phyloP scores from a whole-genome alignment of 30 jellyfish, hydroid and myxozoan species.

The Chironex yamaguchii region DNA sequence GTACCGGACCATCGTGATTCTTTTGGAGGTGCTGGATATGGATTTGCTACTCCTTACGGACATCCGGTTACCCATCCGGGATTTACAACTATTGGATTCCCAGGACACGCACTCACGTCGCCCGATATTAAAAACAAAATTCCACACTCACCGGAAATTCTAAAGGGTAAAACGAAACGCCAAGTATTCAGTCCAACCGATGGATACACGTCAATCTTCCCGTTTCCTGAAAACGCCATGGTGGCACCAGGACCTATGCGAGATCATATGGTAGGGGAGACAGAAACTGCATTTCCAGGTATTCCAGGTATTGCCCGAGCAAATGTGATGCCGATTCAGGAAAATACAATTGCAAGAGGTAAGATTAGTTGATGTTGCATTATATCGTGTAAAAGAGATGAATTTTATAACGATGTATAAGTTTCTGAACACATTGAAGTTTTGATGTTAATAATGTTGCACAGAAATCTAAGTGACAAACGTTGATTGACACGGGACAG shows the following conservation, averaged over 20 bases:
- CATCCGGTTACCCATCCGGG: constrained; percentile 99
- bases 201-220: constrained; percentile 60
- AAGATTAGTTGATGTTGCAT: too few species aligned
- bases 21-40: constrained; percentile 37
- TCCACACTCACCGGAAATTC: constrained; percentile 42
- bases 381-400: too few species aligned
- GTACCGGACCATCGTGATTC: background rate
- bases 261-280: background rate
- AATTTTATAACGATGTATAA: too few species aligned
- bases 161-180: constrained; percentile 59
- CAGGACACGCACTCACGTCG: constrained; percentile 95
- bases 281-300: background rate
- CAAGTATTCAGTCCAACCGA: constrained; percentile 73
- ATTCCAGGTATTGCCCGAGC: background rate
- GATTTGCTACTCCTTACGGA: constrained; percentile 88
- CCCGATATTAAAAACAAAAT: constrained; percentile 81
- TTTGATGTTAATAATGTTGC: too few species aligned
- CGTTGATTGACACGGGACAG: too few species aligned
- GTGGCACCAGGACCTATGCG: background rate
- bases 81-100: constrained; percentile 95
- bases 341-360: background rate
- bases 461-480: too few species aligned
- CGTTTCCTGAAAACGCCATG: constrained; percentile 21
- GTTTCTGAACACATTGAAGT: too few species aligned
- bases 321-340: background rate